These are phyloP conservation scores for Ceratosolen fusciceps DNA, from an alignment of 1,140 invertebrate species.

Conservation along the genomic window DNA sequence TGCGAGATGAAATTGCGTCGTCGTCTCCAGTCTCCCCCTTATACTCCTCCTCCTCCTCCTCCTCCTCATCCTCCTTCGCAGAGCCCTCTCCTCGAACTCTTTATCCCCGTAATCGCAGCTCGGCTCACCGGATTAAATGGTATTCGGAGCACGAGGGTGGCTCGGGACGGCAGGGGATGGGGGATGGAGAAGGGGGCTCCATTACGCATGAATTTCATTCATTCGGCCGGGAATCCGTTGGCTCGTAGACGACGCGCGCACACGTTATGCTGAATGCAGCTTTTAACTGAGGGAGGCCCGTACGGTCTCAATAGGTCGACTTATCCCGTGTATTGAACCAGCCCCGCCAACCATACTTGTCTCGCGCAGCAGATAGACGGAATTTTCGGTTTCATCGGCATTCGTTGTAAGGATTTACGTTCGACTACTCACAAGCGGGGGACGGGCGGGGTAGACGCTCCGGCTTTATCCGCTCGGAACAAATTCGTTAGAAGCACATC, in stretches of 20 bases:
- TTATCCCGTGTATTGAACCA: background rate
- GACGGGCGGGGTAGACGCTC: no score
- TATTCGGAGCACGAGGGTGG: background rate
- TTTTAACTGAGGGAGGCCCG: background rate
- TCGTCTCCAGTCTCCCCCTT: background rate
- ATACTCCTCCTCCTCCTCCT: background rate
- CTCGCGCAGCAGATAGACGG: no score
- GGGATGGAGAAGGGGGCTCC: background rate
- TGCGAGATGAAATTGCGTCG: background rate
- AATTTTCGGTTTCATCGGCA: no score
- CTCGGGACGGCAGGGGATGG: no score
- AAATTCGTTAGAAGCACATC: no score
- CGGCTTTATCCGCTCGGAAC: no score
- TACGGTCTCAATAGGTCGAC: slow-evolving; percentile 13
- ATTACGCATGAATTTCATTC: slow-evolving; percentile 16
- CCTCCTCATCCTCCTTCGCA: no score
- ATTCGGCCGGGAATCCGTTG: background rate
- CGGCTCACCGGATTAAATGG: background rate
- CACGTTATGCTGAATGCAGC: background rate
- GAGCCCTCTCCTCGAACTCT: no score
- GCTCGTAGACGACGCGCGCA: no score
- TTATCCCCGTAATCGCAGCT: background rate
- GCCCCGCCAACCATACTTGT: no score
- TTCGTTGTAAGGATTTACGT: no score
- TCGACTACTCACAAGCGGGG: no score